phyloP scores from a whole-genome alignment of 2,113 vertebrate species.

The Carassius auratus region DNA sequence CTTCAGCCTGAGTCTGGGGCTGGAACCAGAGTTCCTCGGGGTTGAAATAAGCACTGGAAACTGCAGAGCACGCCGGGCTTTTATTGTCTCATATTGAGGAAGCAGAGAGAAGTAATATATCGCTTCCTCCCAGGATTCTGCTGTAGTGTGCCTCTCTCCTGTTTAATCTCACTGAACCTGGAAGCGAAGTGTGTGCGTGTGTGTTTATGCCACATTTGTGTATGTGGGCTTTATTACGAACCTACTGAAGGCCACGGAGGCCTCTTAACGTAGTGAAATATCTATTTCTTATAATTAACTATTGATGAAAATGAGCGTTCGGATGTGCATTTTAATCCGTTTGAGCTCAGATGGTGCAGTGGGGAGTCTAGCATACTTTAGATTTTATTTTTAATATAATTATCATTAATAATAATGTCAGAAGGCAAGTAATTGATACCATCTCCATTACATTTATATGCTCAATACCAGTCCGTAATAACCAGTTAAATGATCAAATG shows the following conservation, averaged over 20 bases:
- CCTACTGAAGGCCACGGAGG: neutral
- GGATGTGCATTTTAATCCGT: constrained; percentile 18
- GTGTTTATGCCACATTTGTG: constrained; percentile 15
- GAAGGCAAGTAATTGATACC: constrained; percentile 17
- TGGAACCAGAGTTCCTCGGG: constrained; percentile 29
- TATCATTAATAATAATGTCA: constrained; percentile 30
- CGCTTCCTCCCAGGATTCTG: constrained; percentile 63
- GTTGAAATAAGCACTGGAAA: constrained; percentile 55
- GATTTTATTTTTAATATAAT: neutral
- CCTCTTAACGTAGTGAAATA: constrained; percentile 24
- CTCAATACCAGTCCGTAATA: constrained; percentile 6
- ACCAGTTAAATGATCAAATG: constrained; percentile 15
- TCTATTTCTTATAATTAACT: constrained; percentile 40
- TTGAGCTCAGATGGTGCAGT: neutral
- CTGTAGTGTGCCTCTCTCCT: constrained; percentile 49
- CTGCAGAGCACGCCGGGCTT: constrained; percentile 61
- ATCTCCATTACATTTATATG: constrained; percentile 1
- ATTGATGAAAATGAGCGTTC: constrained; percentile 34
- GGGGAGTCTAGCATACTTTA: constrained; percentile 13
- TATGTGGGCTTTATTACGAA: constrained; percentile 17
- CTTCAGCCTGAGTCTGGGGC: constrained; percentile 13
- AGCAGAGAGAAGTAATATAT: constrained; percentile 71
- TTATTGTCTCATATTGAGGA: constrained; percentile 71
- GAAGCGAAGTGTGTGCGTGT: neutral
- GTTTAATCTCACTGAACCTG: constrained; percentile 50